These are phyloP conservation scores for Blomia tropicalis DNA, from an alignment of 2,888 invertebrate genomes.

Conservation along the genomic window DNA sequence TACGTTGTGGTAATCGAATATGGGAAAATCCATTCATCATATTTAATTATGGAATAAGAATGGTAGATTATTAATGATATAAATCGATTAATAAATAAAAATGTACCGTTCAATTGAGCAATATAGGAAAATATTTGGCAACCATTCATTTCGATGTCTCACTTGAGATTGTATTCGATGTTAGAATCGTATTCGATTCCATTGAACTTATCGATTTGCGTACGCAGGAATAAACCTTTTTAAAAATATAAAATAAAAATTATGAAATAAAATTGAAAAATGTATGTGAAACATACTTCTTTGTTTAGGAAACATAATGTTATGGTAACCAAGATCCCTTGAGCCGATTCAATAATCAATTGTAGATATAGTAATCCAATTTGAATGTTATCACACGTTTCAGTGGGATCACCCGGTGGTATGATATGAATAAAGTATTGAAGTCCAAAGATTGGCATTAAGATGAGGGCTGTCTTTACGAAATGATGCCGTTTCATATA, in stretches of 20 bases:
- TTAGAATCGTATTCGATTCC: neutral
- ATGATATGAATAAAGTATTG: neutral
- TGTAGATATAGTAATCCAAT: neutral
- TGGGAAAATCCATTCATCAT: too few species aligned
- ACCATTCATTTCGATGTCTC: too few species aligned
- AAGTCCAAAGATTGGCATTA: neutral
- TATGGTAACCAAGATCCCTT: neutral
- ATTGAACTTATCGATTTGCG: conserved; percentile 3
- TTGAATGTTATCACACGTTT: neutral
- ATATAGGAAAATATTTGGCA: too few species aligned
- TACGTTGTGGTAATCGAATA: too few species aligned
- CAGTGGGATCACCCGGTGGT: neutral
- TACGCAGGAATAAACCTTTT: neutral
- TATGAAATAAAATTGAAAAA: neutral
- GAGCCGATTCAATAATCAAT: neutral
- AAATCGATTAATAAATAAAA: too few species aligned
- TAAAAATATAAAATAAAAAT: neutral
- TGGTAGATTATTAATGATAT: too few species aligned
- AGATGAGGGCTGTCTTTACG: neutral
- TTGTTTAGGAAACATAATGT: conserved; percentile 4
- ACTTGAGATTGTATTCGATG: too few species aligned
- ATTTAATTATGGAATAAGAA: too few species aligned
- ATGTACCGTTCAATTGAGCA: too few species aligned
- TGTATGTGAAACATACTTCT: neutral
- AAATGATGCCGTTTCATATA: neutral